Conservation (phyloP, 2,888 invertebrate genomes). For the Eurois occulta region DNA sequence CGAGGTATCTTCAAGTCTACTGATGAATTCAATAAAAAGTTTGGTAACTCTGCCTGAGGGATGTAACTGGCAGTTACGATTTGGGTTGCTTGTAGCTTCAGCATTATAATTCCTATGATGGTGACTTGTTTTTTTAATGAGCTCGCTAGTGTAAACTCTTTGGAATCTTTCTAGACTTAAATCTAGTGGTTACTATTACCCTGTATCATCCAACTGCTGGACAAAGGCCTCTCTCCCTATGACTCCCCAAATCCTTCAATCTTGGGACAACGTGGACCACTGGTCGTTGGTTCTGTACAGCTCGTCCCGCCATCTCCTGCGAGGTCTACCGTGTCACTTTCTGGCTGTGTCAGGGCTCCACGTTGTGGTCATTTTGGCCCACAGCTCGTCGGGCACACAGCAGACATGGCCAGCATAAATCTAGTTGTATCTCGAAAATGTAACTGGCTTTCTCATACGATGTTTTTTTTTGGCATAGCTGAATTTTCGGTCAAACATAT, state of each 20-base stretch:
- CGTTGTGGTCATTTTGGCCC: too few species aligned
- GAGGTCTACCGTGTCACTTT: too few species aligned
- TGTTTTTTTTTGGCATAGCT: too few species aligned
- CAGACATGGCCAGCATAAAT: too few species aligned
- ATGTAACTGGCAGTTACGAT: constrained; percentile 39
- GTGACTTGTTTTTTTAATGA: neutral
- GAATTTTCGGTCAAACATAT: too few species aligned
- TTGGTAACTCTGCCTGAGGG: constrained; percentile 22
- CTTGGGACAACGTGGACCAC: neutral
- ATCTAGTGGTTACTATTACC: neutral
- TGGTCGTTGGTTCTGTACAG: neutral
- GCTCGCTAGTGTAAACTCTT: neutral
- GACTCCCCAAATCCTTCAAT: neutral
- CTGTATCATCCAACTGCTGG: neutral
- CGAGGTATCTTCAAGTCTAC: constrained; percentile 51
- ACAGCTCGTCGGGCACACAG: too few species aligned
- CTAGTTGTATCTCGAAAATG: too few species aligned
- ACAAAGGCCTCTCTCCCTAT: neutral
- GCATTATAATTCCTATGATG: neutral
- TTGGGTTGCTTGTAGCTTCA: constrained; percentile 10
- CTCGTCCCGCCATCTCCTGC: neutral
- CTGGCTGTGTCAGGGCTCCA: too few species aligned
- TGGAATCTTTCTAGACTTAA: neutral
- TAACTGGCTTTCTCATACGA: too few species aligned
- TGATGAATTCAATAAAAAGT: constrained; percentile 69